Evolutionary conservation across 2,113 vertebrate genomes (phyloP).

Genomic region (Beaufortia kweichowensis): DNA sequence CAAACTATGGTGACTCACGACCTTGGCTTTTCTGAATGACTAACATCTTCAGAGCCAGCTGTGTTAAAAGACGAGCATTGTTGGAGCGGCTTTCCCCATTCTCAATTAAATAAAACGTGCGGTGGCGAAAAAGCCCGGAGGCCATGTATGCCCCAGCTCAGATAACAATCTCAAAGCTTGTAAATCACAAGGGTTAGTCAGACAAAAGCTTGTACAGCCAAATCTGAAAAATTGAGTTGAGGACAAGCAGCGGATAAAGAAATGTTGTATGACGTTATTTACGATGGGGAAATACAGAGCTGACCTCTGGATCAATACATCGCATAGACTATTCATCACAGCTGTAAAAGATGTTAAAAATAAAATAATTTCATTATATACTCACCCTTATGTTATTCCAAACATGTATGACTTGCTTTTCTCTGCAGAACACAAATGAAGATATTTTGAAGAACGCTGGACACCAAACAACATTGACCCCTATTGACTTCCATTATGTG

Average conservation of each 20-base stretch:
- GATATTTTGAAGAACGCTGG: too few relatives aligned
- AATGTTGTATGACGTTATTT: neutral
- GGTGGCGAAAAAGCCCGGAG: constrained; percentile 57
- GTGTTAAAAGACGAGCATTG: constrained; percentile 63
- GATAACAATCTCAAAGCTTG: constrained; percentile 68
- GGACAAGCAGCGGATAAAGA: neutral
- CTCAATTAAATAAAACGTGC: constrained; percentile 50
- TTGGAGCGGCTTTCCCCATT: constrained; percentile 54
- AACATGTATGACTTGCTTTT: too few relatives aligned
- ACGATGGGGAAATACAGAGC: too few relatives aligned
- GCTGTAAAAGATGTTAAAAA: neutral
- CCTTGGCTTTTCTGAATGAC: constrained; percentile 50
- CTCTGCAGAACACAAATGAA: too few relatives aligned
- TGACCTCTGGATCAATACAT: too few relatives aligned
- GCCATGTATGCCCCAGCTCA: constrained; percentile 57
- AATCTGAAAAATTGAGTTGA: constrained; percentile 29
- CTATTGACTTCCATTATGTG: too few relatives aligned
- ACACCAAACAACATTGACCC: too few relatives aligned
- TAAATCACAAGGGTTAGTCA: constrained; percentile 68
- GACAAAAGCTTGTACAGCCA: constrained; percentile 58
- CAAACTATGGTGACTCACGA: constrained; percentile 47
- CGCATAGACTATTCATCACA: neutral
- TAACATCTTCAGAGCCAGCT: constrained; percentile 32
- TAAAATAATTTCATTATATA: too few relatives aligned
- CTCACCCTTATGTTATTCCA: too few relatives aligned